These are phyloP conservation scores for Brachynemurus nebulosus DNA, from an alignment of 2,888 invertebrate species.

Conservation along the genomic window DNA sequence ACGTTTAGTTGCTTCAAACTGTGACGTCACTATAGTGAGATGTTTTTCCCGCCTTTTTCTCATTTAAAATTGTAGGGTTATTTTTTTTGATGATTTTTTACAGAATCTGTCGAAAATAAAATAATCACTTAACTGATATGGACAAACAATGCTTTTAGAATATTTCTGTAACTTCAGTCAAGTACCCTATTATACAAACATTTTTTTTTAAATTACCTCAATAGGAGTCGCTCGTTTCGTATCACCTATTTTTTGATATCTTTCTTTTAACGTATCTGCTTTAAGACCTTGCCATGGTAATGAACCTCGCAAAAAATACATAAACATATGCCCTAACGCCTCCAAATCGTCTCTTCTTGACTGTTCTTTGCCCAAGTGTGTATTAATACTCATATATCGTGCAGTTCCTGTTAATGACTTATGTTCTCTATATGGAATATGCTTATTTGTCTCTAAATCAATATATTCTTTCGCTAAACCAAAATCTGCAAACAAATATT, in stretches of 20 bases:
- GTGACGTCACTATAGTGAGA: too few species aligned
- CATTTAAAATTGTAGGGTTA: too few species aligned
- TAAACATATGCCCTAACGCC: slow-evolving; percentile 99
- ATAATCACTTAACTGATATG: too few species aligned
- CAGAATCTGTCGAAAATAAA: too few species aligned
- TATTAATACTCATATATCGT: slow-evolving; percentile 99
- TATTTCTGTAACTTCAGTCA: too few species aligned
- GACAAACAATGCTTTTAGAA: too few species aligned
- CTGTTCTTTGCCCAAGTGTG: slow-evolving; percentile 99
- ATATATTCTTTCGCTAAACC: slow-evolving; percentile 99
- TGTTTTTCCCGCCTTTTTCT: too few species aligned
- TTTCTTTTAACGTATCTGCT: slow-evolving; percentile 97
- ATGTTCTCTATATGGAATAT: slow-evolving; percentile 99
- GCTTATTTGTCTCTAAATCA: slow-evolving; percentile 99
- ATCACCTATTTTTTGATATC: slow-evolving; percentile 99
- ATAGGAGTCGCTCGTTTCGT: slow-evolving; percentile 98
- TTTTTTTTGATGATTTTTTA: too few species aligned
- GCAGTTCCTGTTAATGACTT: slow-evolving; percentile 99
- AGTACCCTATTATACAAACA: too few species aligned
- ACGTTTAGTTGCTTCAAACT: too few species aligned
- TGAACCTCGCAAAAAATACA: slow-evolving; percentile 99
- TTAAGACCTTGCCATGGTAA: slow-evolving; percentile 99
- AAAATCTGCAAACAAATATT: slow-evolving; percentile 92
- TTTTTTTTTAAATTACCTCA: slow-evolving; percentile 64
- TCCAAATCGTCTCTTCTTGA: slow-evolving; percentile 98